Base-by-base conservation (phyloP, 2,888 invertebrate genomes). In the Norana najaformis region DNA sequence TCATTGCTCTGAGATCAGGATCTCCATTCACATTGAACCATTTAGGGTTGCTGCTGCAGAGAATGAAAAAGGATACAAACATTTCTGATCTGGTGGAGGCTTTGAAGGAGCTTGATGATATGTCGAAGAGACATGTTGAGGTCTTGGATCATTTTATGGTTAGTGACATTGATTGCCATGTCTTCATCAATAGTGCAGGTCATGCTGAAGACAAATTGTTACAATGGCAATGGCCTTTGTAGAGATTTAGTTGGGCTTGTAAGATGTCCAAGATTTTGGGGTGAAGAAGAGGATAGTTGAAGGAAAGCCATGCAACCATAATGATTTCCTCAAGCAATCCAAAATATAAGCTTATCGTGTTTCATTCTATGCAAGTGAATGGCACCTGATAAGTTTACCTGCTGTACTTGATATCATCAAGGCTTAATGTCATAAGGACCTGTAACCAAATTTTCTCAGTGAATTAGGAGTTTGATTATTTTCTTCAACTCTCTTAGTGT, bases 31-130 rank as follows among this genome's bases (percentile, higher is more conserved):
- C 94, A 94, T 88, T 93, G 94, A n/a, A 93, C 93, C 11, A 94
- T 94, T 8, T 82, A 36, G 34, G 35, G 47, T 35, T 36, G 11
- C 85, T 69, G 34, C 18, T 41, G 88, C 41, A 88, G 39, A 89
- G 88, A 83, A 38, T 38, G 85, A 37, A 47, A 20, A 39, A 82
- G 37, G 85, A 37, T 35, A 13, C 85, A 36, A 85, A 37, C 85
- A 85, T 6, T 37, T 85, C 36, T 11, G 89, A 97, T 83, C 96
- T 97, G 13, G 94, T 96, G 36, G 95, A 95, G 6, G 96, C 96
- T 4, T 94, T 97, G 39, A 96, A 96, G 94, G 97, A 97, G 94
- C 95, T 97, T 88, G 97, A 97, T 92, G 96, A 96, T 93, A 94
- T 96, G 37, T 97, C 97, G 0, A 96, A 96, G 89, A 96, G 97